Conservation (phyloP, 2,888 invertebrate genomes). For the Abrostola tripartita region DNA sequence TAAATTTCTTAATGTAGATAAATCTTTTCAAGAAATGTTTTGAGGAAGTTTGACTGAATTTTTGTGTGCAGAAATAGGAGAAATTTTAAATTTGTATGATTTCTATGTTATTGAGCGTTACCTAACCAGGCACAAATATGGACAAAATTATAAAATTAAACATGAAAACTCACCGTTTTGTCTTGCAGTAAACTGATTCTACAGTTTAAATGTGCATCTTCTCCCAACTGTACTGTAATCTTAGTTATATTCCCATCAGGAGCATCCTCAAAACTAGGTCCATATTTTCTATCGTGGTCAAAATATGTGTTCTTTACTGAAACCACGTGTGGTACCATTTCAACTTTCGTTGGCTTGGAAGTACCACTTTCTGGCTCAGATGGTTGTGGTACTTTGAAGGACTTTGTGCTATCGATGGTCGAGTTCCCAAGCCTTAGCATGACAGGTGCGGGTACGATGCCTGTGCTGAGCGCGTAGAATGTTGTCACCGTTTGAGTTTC, state of each 20-base stretch:
- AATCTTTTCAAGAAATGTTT: too few relatives aligned
- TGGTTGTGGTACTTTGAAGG: constrained; percentile 84
- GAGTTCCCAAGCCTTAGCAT: constrained; percentile 85
- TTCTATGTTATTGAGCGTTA: too few relatives aligned
- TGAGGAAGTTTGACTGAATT: too few relatives aligned
- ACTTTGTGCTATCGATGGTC: constrained; percentile 85
- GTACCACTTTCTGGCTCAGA: constrained; percentile 57
- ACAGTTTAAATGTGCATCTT: constrained; percentile 92
- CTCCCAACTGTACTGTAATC: constrained; percentile 92
- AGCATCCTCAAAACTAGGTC: constrained; percentile 91
- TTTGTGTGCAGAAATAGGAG: too few relatives aligned
- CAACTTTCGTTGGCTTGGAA: constrained; percentile 56
- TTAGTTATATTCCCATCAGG: constrained; percentile 90
- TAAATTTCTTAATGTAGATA: too few relatives aligned
- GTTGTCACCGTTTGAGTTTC: constrained; percentile 80
- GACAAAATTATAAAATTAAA: background rate
- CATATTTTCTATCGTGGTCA: constrained; percentile 89
- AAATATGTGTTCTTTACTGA: constrained; percentile 81
- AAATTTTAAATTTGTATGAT: too few relatives aligned
- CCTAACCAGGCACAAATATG: too few relatives aligned
- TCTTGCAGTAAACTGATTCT: constrained; percentile 92
- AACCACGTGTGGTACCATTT: constrained; percentile 79
- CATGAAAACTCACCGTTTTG: constrained; percentile 91
- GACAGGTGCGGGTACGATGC: constrained; percentile 78
- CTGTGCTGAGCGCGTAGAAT: constrained; percentile 81